Evolutionary conservation across 2,797 vertebrate genomes (phyloP), one percentile per base, ranked within the genome.

Genomic region (Crypturellus tataupa): DNA sequence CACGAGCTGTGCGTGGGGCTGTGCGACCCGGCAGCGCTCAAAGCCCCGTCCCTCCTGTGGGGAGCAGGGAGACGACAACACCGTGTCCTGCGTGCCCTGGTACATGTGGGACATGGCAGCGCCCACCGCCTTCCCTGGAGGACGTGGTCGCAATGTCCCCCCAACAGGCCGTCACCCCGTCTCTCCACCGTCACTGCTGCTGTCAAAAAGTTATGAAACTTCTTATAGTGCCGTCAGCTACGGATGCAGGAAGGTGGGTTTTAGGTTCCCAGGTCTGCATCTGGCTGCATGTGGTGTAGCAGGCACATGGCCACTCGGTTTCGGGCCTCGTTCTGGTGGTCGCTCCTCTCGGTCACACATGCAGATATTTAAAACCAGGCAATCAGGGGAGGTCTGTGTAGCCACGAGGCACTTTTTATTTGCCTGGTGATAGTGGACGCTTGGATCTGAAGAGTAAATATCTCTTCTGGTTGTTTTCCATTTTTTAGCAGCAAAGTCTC

Each of bases 1-100:
- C 15, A 51, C 0, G 0, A 16, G 23, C 37, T 1, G 1, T 0
- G 1, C 62, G 25, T 29, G 35, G 39, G 53, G 19, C 17, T n/a
- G 69, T 25, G n/a, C 37, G 39, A 4, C 37, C 33, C 0, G 6
- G 7, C 46, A 19, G 39, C 11, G 27, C 69, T 64, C 25, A 19
- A 33, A 9, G 8, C 21, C 35, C 16, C 9, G 29, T 55, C 29
- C 53, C 53, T 29, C 16, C 53, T 19, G 29, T 55, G 29, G 16
- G 29, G 17, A 55, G 18, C 17, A 29, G 27, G 29, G 29, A 18
- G 53, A 31, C 3, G 16, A 55, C 29, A 12, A 29, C 10, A 18
- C 31, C 20, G 8, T 29, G 5, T 10, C 21, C 27, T 33, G 10
- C 1, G 6, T 8, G 23, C 35, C 42, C 42, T 14, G 39, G 46